Evolutionary conservation across 2,888 invertebrate genomes (phyloP).

Genomic region (Sialis lutaria): DNA sequence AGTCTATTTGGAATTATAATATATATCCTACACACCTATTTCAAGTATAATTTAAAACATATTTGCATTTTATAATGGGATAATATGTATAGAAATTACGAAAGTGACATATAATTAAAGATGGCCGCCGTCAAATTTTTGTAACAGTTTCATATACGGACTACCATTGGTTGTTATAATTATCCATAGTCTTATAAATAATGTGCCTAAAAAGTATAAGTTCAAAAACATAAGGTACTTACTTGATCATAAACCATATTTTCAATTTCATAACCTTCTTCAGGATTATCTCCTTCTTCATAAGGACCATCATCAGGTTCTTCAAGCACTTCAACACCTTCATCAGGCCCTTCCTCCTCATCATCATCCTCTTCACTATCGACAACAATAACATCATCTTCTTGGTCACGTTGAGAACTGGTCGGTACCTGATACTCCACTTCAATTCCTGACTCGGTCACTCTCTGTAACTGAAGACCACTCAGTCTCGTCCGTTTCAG

Average conservation of each 20-base stretch:
- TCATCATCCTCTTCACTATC: slow-evolving; percentile 64
- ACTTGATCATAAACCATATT: slow-evolving; percentile 1
- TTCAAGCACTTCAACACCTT: slow-evolving; percentile 36
- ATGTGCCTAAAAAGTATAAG: too few species aligned
- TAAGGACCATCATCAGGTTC: slow-evolving; percentile 29
- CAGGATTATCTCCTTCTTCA: slow-evolving; percentile 33
- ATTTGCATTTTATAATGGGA: too few species aligned
- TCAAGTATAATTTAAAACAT: too few species aligned
- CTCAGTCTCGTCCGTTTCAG: slow-evolving; percentile 36
- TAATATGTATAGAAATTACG: too few species aligned
- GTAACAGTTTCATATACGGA: too few species aligned
- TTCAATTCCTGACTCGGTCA: slow-evolving; percentile 41
- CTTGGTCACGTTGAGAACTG: slow-evolving; percentile 72
- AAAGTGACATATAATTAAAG: too few species aligned
- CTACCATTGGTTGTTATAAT: too few species aligned
- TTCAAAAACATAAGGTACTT: neutral
- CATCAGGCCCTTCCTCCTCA: slow-evolving; percentile 34
- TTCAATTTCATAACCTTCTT: slow-evolving; percentile 33
- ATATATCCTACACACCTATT: too few species aligned
- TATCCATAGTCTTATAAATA: too few species aligned
- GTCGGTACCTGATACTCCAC: slow-evolving; percentile 77
- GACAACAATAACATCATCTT: slow-evolving; percentile 65
- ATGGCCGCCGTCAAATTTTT: too few species aligned
- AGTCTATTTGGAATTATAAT: too few species aligned
- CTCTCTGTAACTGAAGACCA: slow-evolving; percentile 26